These are phyloP conservation scores for Quiscalus mexicanus DNA, from an alignment of 2,113 vertebrate species.

Conservation along the genomic window DNA sequence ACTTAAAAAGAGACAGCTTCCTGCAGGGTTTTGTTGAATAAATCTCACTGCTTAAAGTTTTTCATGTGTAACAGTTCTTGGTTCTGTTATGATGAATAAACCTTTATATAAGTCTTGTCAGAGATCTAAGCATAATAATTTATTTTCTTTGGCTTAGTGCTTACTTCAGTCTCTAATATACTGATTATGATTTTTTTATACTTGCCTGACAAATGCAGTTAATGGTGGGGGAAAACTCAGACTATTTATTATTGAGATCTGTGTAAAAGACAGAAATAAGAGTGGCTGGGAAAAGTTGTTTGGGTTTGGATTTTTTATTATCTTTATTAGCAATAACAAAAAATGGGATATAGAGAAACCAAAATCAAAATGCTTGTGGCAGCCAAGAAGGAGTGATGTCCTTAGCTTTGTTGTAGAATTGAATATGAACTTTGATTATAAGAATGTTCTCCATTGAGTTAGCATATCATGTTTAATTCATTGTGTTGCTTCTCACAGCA, in stretches of 20 bases:
- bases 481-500: not conserved
- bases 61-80: not conserved
- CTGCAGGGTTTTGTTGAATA: not conserved
- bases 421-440: not conserved
- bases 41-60: not conserved
- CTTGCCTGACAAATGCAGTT: not conserved
- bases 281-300: not conserved
- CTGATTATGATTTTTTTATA: not conserved
- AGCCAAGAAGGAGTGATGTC: not conserved
- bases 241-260: not conserved
- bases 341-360: not conserved
- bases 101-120: not conserved
- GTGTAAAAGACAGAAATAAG: not conserved
- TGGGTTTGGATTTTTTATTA: not conserved
- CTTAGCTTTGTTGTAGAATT: not conserved
- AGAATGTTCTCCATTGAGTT: not conserved
- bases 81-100: not conserved
- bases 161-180: not conserved
- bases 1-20: not conserved
- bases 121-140: not conserved
- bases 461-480: not conserved
- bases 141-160: not conserved
- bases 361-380: not conserved
- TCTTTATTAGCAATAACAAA: not conserved
- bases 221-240: rapidly evolving